Base-by-base conservation (phyloP, 2,797 vertebrate genomes). In the Pelodytes ibericus region DNA sequence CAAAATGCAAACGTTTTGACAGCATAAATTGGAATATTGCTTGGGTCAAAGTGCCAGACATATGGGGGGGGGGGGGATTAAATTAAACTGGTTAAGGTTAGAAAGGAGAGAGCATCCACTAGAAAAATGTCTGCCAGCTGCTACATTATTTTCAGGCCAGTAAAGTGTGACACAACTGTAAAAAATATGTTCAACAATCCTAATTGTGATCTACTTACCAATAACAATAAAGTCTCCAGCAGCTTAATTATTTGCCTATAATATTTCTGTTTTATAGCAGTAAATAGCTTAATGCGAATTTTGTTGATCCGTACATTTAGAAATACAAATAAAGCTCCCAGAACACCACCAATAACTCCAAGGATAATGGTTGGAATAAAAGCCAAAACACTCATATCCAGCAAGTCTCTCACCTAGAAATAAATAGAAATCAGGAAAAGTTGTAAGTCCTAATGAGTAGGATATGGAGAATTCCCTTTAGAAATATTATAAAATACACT, bases 291-390 rank as follows among this genome's bases (percentile, higher is more conserved):
- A 68, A 78, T 64, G 27, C 26, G 36, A 36, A 81, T 51, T 79
- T 80, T 80, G 84, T 88, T 87, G 56, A 88, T 79, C 64, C 74
- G 83, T 66, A 82, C 77, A 84, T 86, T 88, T 60, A 84, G 26
- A 47, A 65, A 58, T 57, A 77, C 71, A 86, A 87, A 87, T 18
- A 84, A 65, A 67, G 77, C 72, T 80, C 81, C 84, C 63, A 86
- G 64, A 72, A 89, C 80, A 41, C 84, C 84, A 70, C 82, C 82
- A 79, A 86, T 79, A 10, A 81, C 11, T 69, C 81, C 82, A 76
- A 87, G 76, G 36, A 86, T 49, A 57, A 86, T 77, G 30, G 74
- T 11, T 0, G 64, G 84, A 84, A 86, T 4, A 9, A 87, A 87
- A 31, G 83, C 81, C 74, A 87, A 81, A 53, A 84, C 0, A 0